Conservation (phyloP, 2,888 invertebrate genomes). For the Meganola albula region DNA sequence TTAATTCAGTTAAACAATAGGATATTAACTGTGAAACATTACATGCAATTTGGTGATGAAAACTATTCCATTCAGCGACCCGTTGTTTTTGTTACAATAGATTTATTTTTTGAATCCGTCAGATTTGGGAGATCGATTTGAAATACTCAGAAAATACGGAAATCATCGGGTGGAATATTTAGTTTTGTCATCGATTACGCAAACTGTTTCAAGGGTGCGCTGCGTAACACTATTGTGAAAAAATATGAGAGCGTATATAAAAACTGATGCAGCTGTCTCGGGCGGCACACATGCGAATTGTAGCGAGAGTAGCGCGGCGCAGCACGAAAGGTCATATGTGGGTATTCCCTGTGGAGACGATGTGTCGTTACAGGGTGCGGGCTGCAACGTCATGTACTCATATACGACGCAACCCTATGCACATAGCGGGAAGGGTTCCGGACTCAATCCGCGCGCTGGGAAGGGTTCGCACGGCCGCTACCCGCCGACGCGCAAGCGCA, state of each 20-base stretch:
- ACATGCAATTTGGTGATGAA: conserved; percentile 13
- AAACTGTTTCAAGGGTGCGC: conserved; percentile 78
- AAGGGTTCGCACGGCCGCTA: conserved; percentile 73
- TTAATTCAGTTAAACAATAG: conserved; percentile 25
- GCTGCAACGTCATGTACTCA: conserved; percentile 15
- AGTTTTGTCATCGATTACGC: conserved; percentile 79
- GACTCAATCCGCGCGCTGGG: conserved; percentile 53
- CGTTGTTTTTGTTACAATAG: conserved; percentile 27
- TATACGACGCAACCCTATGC: conserved; percentile 30
- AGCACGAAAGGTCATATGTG: conserved; percentile 46
- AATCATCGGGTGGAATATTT: conserved; percentile 78
- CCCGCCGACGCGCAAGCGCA: conserved; percentile 77
- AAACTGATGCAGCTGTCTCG: conserved; percentile 74
- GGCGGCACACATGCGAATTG: conserved; percentile 76
- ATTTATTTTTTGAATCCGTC: conserved; percentile 24
- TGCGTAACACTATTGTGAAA: conserved; percentile 68
- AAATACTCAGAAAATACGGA: conserved; percentile 72
- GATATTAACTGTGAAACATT: conserved; percentile 15
- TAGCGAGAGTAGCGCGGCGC: conserved; percentile 38
- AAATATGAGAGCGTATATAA: conserved; percentile 75
- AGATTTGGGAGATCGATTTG: conserved; percentile 35
- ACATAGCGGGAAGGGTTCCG: conserved; percentile 69
- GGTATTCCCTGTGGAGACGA: conserved; percentile 18
- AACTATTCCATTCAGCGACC: conserved; percentile 21
- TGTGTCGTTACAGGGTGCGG: conserved; percentile 36